Base-by-base conservation (phyloP, 2,888 invertebrate genomes). In the Heliconius charithonia region DNA sequence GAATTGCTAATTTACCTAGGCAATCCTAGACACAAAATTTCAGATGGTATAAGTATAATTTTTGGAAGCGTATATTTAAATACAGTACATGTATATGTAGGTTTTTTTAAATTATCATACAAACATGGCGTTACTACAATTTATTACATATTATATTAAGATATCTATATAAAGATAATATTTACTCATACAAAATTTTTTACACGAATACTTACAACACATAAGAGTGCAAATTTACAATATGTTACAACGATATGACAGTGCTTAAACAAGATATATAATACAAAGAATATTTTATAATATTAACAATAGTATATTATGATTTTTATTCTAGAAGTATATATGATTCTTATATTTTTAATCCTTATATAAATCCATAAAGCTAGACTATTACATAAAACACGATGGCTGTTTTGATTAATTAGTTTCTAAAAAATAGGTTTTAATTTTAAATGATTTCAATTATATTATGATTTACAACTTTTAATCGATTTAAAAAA, bases 231-330 rank as follows among this genome's bases (percentile, higher is more conserved):
- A 71, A 70, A 76, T 78, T 76, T 79, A 76, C 76, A 76, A 32
- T 78, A 78, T 62, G 29, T 74, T 80, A 80, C 80, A 79, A 75
- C 75, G 75, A 75, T 59, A 74, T 75, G 56, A 76, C 65, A 69
- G 67, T 25, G 27, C n/a, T 73, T 62, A 51, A 69, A 59, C 37
- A 72, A 74, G 75, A 71, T 72, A 71, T 69, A 65, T 65, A 12
- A 45, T 73, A 80, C 63, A 66, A 41, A 62, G 62, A 74, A 7
- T 72, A 25, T 63, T 25, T 29, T 74, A 41, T 74, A 63, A 1
- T 63, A 73, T 62, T 32, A 73, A 41, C 59, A 45, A 22, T 29
- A 56, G 19, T n/a, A 32, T 32, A 27, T 3, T 27, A 32, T 29
- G 2, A 29, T 71, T 29, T 45, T 13, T 56, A 56, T 29, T 71